Conservation (phyloP, 2,113 vertebrate genomes). For the Hemiprocne comata region DNA sequence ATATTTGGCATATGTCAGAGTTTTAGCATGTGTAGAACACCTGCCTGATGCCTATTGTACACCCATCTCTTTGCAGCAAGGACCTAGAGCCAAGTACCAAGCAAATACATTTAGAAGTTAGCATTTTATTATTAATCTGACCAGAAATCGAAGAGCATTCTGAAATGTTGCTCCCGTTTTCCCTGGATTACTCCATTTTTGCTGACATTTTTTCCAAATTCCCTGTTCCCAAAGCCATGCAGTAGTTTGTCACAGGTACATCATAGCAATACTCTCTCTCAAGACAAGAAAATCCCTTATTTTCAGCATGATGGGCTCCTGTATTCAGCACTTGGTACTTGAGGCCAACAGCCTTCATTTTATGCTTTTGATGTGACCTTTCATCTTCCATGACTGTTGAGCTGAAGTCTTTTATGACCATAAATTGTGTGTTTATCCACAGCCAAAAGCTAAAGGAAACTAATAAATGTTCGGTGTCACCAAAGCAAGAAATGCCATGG, state of each 20-base stretch:
- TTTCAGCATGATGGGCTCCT: neutral
- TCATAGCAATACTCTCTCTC: neutral
- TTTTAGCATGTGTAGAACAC: neutral
- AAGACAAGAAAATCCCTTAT: neutral
- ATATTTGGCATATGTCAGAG: rapidly evolving
- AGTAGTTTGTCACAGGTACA: neutral
- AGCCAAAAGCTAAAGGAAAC: neutral
- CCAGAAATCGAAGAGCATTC: neutral
- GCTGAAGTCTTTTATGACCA: neutral
- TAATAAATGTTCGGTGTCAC: neutral
- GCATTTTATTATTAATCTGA: neutral
- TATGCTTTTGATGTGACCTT: neutral
- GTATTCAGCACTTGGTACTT: neutral
- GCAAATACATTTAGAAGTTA: neutral
- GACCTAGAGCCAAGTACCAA: neutral
- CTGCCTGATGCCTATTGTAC: neutral
- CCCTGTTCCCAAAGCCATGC: neutral
- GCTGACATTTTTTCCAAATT: neutral
- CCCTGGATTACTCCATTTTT: neutral
- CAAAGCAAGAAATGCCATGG: neutral
- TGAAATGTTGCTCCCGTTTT: neutral
- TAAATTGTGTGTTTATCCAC: neutral
- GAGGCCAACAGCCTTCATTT: neutral
- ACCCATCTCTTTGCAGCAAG: neutral
- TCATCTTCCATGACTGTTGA: neutral